Conservation (phyloP, 2,797 vertebrate species). For the Ceryle rudis region DNA sequence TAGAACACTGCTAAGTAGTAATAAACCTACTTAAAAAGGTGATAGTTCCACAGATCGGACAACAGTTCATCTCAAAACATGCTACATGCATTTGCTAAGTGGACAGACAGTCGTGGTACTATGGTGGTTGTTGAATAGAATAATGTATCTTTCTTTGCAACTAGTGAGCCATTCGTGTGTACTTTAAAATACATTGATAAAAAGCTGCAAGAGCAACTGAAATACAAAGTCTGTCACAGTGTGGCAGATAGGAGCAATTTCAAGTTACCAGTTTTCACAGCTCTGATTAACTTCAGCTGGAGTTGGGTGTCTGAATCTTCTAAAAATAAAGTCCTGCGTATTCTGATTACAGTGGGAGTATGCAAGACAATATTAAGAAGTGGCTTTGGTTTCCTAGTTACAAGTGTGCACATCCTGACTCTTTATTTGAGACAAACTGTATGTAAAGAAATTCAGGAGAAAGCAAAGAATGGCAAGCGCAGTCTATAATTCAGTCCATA, state of each 20-base stretch:
- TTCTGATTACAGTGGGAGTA: conserved; percentile 8
- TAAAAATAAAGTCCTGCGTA: conserved; percentile 42
- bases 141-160: neutral
- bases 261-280: conserved; percentile 1
- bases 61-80: neutral
- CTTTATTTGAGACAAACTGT: neutral
- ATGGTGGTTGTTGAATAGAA: neutral
- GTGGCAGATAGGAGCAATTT: neutral
- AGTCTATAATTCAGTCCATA: neutral
- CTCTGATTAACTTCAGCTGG: conserved; percentile 6
- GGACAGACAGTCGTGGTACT: neutral
- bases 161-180: neutral
- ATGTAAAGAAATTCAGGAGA: neutral
- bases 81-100: neutral
- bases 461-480: neutral
- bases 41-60: neutral
- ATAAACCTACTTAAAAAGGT: neutral
- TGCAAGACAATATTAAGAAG: conserved; percentile 14
- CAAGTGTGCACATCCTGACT: neutral
- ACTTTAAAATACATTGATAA: neutral
- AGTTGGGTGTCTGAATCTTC: conserved; percentile 15
- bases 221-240: neutral
- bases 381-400: conserved; percentile 16
- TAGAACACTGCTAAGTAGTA: neutral
- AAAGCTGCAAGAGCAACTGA: neutral